Evolutionary conservation across 2,797 vertebrate genomes (phyloP).

Genomic region (Galagoides demidoff): DNA sequence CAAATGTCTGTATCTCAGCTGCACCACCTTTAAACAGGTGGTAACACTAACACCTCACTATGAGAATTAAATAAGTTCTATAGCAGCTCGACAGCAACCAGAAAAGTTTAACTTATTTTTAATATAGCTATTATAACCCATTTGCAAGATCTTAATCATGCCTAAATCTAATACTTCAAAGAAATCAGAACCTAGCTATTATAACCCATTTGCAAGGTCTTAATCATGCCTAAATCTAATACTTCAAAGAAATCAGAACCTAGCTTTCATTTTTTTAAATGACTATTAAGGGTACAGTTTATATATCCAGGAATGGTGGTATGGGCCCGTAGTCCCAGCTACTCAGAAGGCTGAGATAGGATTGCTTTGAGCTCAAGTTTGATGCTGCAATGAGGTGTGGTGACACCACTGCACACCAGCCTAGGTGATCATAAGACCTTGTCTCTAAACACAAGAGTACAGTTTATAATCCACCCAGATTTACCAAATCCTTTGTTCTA

Average conservation of each 20-base stretch:
- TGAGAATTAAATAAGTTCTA: not conserved
- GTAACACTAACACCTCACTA: not conserved
- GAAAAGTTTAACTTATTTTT: not conserved
- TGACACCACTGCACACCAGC: not conserved
- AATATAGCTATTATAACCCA: constrained; percentile 15
- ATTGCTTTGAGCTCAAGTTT: not conserved
- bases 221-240: constrained; percentile 25
- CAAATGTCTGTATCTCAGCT: not conserved
- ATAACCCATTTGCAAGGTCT: not conserved
- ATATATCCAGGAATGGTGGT: not conserved
- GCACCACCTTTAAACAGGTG: not conserved
- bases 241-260: not conserved
- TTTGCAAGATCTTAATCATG: not conserved
- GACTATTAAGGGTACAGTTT: not conserved
- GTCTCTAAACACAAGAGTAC: not conserved
- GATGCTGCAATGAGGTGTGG: not conserved
- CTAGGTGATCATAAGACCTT: not conserved
- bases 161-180: constrained; percentile 17
- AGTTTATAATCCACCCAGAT: not conserved
- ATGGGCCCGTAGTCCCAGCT: not conserved
- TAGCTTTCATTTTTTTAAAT: constrained; percentile 18
- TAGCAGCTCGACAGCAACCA: not conserved
- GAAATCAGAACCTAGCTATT: not conserved
- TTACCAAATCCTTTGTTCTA: not conserved
- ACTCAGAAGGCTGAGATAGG: not conserved